phyloP scores from a whole-genome alignment of 2,797 vertebrate genomes.

The Rhinella marina region DNA sequence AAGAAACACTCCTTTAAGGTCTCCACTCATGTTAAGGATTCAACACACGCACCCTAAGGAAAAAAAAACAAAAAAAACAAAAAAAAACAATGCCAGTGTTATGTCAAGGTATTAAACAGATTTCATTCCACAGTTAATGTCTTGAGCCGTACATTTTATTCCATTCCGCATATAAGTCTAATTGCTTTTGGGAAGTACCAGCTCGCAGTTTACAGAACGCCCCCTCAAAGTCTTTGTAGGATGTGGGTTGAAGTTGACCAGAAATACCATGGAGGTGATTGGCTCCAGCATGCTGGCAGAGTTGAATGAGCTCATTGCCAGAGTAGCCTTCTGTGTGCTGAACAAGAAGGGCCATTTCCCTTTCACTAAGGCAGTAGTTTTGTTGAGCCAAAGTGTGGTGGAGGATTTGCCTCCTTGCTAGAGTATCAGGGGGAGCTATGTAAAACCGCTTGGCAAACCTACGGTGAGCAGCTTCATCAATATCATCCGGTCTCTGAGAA shows the following conservation, averaged over 20 bases:
- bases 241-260: constrained; percentile 76
- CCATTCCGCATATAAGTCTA: constrained; percentile 92
- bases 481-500: constrained; percentile 85
- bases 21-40: constrained; percentile 64
- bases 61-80: constrained; percentile 23
- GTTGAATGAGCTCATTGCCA: constrained; percentile 85
- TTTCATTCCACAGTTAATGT: constrained; percentile 77
- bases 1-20: constrained; percentile 64
- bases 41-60: constrained; percentile 48
- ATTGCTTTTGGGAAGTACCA: constrained; percentile 86
- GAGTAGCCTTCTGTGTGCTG: constrained; percentile 92
- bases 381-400: constrained; percentile 85
- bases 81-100: constrained; percentile 54
- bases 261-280: constrained; percentile 75
- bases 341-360: constrained; percentile 86
- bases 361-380: constrained; percentile 85
- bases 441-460: constrained; percentile 90
- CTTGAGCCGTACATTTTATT: constrained; percentile 89
- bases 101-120: background rate
- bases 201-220: constrained; percentile 91
- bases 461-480: constrained; percentile 87
- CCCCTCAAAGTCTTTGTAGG: constrained; percentile 93
- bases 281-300: constrained; percentile 89
- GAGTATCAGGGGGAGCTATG: constrained; percentile 82
- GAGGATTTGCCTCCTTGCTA: constrained; percentile 86